These are phyloP conservation scores for Caradrina kadenii DNA, from an alignment of 2,888 invertebrate genomes.

Conservation along the genomic window DNA sequence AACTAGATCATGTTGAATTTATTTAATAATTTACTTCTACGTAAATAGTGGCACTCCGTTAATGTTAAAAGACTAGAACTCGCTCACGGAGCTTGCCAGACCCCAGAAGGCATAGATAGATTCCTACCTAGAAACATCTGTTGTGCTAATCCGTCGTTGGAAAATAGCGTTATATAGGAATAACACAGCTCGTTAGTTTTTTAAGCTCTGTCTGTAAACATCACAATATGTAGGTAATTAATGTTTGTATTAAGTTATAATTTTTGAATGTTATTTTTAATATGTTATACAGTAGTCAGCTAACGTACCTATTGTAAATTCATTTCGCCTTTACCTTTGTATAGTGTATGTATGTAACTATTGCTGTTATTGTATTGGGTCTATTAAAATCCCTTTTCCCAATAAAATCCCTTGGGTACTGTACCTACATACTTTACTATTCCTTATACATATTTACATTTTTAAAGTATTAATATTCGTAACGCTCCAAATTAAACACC, in stretches of 20 bases:
- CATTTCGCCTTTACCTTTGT: constrained; percentile 54
- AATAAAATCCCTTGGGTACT: constrained; percentile 34
- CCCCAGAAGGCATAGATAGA: constrained; percentile 47
- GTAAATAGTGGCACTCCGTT: constrained; percentile 68
- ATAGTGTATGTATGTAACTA: constrained; percentile 26
- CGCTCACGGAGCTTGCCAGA: constrained; percentile 38
- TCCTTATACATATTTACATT: constrained; percentile 4
- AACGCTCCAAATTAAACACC: constrained; percentile 42
- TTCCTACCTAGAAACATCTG: constrained; percentile 43
- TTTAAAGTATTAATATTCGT: constrained; percentile 37
- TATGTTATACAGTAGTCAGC: constrained; percentile 59
- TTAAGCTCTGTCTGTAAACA: constrained; percentile 43
- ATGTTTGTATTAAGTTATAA: constrained; percentile 53
- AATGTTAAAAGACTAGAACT: constrained; percentile 55
- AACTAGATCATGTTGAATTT: constrained; percentile 71
- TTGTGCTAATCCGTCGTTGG: constrained; percentile 46
- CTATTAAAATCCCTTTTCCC: constrained; percentile 45
- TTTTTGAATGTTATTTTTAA: constrained; percentile 59
- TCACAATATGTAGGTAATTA: constrained; percentile 59
- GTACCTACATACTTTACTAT: constrained; percentile 9
- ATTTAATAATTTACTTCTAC: constrained; percentile 68
- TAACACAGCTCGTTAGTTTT: constrained; percentile 50
- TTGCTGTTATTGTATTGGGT: constrained; percentile 53
- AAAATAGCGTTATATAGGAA: constrained; percentile 42
- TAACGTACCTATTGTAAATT: constrained; percentile 55